phyloP scores from a whole-genome alignment of 2,113 vertebrate species.

The cattle (Bos taurus) region ARS-UCD2.0 NC_037346.1:62254001-62254500 shows the following conservation, averaged over 20 bases:
- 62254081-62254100: not conserved
- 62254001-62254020: not conserved
- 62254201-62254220: not conserved
- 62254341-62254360: rapidly evolving
- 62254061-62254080: rapidly evolving
- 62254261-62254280: not conserved
- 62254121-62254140: not conserved
- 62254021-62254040: rapidly evolving
- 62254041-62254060: not conserved
- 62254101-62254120: rapidly evolving
- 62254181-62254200: rapidly evolving
- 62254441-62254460: not conserved
- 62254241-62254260: rapidly evolving
- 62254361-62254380: rapidly evolving
- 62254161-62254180: not conserved
- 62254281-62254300: not conserved
- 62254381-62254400: not conserved
- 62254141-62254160: not conserved
- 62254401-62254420: not conserved
- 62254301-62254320: not conserved
- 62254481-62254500: not conserved
- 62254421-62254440: not conserved
- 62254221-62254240: rapidly evolving
- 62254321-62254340: not conserved
- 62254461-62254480: rapidly evolving